phyloP scores from a whole-genome alignment of 2,888 invertebrate species.

The Entomobrya proxima region DNA sequence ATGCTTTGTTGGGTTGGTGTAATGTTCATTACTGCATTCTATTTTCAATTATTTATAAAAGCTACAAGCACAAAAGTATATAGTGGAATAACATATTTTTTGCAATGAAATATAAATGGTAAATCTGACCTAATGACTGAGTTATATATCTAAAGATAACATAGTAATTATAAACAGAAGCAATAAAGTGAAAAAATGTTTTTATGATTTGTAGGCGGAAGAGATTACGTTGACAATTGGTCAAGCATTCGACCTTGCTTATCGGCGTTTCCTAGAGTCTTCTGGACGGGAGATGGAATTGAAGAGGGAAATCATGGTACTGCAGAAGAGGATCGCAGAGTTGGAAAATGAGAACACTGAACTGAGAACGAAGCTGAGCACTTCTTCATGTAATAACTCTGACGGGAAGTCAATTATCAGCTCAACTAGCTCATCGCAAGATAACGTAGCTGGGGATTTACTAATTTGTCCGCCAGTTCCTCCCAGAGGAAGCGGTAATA shows the following conservation, averaged over 20 bases:
- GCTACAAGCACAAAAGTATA: too few species aligned
- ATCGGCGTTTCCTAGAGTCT: slow-evolving; percentile 93
- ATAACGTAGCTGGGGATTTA: slow-evolving; percentile 69
- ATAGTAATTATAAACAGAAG: too few species aligned
- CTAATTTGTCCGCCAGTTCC: slow-evolving; percentile 74
- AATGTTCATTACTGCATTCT: too few species aligned
- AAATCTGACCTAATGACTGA: too few species aligned
- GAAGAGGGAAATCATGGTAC: slow-evolving; percentile 85
- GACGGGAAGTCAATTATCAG: slow-evolving; percentile 63
- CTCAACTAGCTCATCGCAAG: slow-evolving; percentile 61
- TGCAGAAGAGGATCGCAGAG: slow-evolving; percentile 91
- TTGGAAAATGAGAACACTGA: slow-evolving; percentile 90
- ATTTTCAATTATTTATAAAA: too few species aligned
- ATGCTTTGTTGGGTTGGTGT: too few species aligned
- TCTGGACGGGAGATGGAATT: slow-evolving; percentile 92
- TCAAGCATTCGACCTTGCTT: slow-evolving; percentile 98
- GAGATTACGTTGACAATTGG: slow-evolving; percentile 98
- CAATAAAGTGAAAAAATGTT: not conserved
- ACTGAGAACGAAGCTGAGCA: slow-evolving; percentile 87
- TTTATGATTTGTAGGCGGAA: slow-evolving; percentile 82
- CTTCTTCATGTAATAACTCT: slow-evolving; percentile 79
- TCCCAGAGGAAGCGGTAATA: slow-evolving; percentile 69
- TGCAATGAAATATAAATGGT: too few species aligned
- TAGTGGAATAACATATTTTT: too few species aligned
- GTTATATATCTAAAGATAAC: too few species aligned